Evolutionary conservation across 2,888 invertebrate species (phyloP), one percentile per base, ranked within the genome.

Genomic region (Hipparchia sbordonii): DNA sequence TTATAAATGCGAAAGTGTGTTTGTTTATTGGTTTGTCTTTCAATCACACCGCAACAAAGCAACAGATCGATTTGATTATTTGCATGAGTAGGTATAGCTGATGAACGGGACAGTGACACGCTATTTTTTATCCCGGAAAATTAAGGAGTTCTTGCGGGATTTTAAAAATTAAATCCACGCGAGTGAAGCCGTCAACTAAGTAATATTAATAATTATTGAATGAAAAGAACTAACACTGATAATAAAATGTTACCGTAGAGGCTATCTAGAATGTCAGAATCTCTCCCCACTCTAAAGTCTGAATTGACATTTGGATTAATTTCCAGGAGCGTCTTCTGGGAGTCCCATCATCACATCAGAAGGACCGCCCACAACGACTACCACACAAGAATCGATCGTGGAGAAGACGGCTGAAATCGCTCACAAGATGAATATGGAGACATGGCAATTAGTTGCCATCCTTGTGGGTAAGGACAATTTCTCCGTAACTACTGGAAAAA

Each of bases 401-500:
- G 95, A 95, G 77, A 89, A 95, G 74, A 94, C 95, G 39, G 95
- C 95, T 46, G 95, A 95, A 51, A 82, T 97, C 56, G 96, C 96
- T 51, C 95, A 95, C 75, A 96, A 96, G 82, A 95, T 96, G 86
- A 97, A 97, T 77, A 95, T 98, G 86, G 97, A 97, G 78, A 95
- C 96, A 82, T 98, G 97, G 97, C 97, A 96, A 76, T 94, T 98
- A 74, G 97, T 97, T 73, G 96, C 97, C 80, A 97, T 98, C 85
- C 95, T 97, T 81, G 97, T 97, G 86, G 97, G 97, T 97, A 91
- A 90, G 96, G 67, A 65, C 39, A 5, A 52, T 33, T 52, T 6
- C 10, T 52, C 12, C 39, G 13, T 52, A 13, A 48, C 13, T 23
- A 23, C 23, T 57, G 8, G 13, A 8, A 23, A 1, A 57, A 57